Base-by-base conservation (phyloP, 1,140 invertebrate genomes). In the Augochlora pura region DNA sequence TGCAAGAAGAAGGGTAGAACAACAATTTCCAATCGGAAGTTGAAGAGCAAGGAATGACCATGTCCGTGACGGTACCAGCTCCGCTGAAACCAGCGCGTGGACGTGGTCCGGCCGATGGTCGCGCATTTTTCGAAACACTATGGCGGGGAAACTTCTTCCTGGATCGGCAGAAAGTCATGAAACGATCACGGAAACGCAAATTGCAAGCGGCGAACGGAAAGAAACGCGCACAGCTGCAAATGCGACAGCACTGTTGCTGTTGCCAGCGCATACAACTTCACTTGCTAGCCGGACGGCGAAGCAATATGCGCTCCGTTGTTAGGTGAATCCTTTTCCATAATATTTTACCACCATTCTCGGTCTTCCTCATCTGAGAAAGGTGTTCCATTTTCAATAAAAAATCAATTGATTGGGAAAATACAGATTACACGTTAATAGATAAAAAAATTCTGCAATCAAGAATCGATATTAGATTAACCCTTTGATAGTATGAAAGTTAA, bases 221-320 rank as follows among this genome's bases (percentile, higher is more conserved):
- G 72, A 87, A 84, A 66, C 88, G 67, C 12, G 71, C 68, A 66
- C 81, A 86, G 66, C 46, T 79, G 60, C 88, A 90, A 77, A 78
- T 82, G 60, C 86, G 87, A 65, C 90, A 92, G 80, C 92, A 93
- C 74, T 93, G 92, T 83, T 92, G 92, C 68, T 93, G 92, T 76
- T 93, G 92, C 73, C 90, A 92, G 72, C 82, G 90, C 32, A 92
- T 93, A 80, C 91, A 93, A 71, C 87, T 93, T 49, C 92, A 93
- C 76, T 84, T 92, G 59, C 88, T 93, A 25, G 87, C 92, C 73
- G 90, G 90, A 78, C 89, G 89, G 67, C 89, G 89, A 68, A 89
- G 86, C 81, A 92, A 88, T 76, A 65, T 93, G 25, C 91, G 91
- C 77, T 93, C 92, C 63, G 92, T 93, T 71, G 90, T 93, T 85